Evolutionary conservation across 2,888 invertebrate species (phyloP).

Genomic region (Sturmia bella): DNA sequence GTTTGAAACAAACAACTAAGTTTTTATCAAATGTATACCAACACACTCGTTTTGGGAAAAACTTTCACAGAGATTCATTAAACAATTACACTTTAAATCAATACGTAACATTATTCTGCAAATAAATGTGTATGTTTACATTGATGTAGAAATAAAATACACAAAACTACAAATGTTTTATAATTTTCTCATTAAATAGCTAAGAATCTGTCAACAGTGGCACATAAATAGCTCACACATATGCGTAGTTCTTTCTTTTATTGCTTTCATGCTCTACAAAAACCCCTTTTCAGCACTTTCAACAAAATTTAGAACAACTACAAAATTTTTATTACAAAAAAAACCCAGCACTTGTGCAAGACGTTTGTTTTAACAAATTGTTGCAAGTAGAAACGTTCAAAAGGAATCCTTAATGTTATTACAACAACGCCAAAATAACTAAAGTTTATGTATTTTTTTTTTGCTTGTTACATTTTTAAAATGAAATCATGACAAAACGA

Average conservation of each 20-base stretch:
- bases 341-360: conserved; percentile 31
- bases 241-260: conserved; percentile 31
- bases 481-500: conserved; percentile 20
- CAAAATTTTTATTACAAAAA: neutral
- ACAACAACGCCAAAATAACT: conserved; percentile 7
- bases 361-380: conserved; percentile 35
- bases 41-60: conserved; percentile 41
- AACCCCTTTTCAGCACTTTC: neutral
- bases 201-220: conserved; percentile 39
- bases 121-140: no score
- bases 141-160: conserved; percentile 19
- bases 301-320: conserved; percentile 7
- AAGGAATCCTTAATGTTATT: conserved; percentile 43
- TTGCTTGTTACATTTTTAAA: conserved; percentile 31
- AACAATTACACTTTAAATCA: conserved; percentile 61
- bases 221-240: conserved; percentile 70
- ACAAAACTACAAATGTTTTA: conserved; percentile 54
- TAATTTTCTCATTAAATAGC: conserved; percentile 49
- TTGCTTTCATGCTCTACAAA: neutral
- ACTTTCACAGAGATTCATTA: conserved; percentile 28
- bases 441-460: neutral
- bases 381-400: conserved; percentile 8
- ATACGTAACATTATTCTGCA: conserved; percentile 25
- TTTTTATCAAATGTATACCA: conserved; percentile 57
- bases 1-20: conserved; percentile 37